Evolutionary conservation across 2,888 invertebrate genomes (phyloP), one percentile per base, ranked within the genome.

Genomic region (Cataglyphis altisquamis): DNA sequence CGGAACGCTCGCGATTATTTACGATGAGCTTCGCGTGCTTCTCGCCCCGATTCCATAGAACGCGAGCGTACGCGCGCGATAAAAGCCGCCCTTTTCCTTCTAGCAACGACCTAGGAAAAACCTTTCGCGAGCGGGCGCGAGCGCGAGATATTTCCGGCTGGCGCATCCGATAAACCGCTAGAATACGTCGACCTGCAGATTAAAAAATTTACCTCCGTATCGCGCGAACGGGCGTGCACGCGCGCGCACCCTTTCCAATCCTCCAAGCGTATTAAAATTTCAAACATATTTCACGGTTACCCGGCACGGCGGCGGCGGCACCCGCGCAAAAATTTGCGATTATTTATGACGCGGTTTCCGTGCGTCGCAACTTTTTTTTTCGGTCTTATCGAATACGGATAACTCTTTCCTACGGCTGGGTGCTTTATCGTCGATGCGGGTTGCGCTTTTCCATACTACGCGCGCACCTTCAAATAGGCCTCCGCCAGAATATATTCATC

Each of bases 21-120:
- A 90, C 85, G 88, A 83, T 82, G 81, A 77, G 88, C 80, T 66
- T 83, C 72, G 83, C 88, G 63, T 81, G 80, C 88, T 86, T 89
- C 87, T 89, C 86, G 72, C 80, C 80, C 70, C 39, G 67, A 64
- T 72, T 72, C 78, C 75, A 66, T 77, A 63, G 64, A 77, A 60
- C 82, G 41, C 36, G 45, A 57, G 52, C 67, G 66, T 66, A 41
- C 36, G 32, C 39, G 78, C 70, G 32, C 80, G 89, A 88, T 89
- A 86, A 88, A 88, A 87, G 63, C 80, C 25, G 29, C 62, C 62
- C 55, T 82, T 82, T 77, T 72, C 72, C 64, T 64, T 36, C 67
- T 81, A 73, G 77, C 83, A 64, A 64, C 77, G 83, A 81, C 60
- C 82, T 62, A 45, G 48, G 52, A 57, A 18, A 18, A 52, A 52